Conservation (phyloP, 2,888 invertebrate species). For the Megastigmus dorsalis region DNA sequence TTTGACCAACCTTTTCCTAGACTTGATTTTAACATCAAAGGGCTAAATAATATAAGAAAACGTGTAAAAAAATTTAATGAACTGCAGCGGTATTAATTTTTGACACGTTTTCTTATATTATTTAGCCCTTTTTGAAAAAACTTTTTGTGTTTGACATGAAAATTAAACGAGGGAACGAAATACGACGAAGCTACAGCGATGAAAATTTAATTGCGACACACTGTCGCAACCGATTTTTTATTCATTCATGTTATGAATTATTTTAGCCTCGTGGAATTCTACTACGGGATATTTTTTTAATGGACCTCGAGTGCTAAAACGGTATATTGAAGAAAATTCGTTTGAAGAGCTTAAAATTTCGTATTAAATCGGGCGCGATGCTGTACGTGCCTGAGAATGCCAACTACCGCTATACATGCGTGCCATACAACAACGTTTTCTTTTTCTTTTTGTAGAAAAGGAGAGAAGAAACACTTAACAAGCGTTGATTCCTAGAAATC, state of each 20-base stretch:
- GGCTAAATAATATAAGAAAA: no score
- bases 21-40: no score
- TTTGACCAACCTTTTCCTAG: no score
- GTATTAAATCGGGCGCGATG: slow-evolving; percentile 2
- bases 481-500: neutral
- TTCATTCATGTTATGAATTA: neutral
- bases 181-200: neutral
- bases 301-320: neutral
- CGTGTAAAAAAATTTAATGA: no score
- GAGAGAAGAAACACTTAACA: neutral
- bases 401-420: neutral
- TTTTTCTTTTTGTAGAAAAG: neutral
- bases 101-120: no score
- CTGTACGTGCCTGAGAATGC: neutral
- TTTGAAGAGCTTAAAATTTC: slow-evolving; percentile 3
- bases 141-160: neutral
- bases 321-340: neutral
- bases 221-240: neutral
- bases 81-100: no score
- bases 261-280: no score
- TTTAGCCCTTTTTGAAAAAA: no score
- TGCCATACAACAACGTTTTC: neutral
- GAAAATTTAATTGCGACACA: neutral
- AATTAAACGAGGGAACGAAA: neutral
- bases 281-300: neutral